Conservation (phyloP, 2,888 invertebrate species). For the Protophormia terraenovae region DNA sequence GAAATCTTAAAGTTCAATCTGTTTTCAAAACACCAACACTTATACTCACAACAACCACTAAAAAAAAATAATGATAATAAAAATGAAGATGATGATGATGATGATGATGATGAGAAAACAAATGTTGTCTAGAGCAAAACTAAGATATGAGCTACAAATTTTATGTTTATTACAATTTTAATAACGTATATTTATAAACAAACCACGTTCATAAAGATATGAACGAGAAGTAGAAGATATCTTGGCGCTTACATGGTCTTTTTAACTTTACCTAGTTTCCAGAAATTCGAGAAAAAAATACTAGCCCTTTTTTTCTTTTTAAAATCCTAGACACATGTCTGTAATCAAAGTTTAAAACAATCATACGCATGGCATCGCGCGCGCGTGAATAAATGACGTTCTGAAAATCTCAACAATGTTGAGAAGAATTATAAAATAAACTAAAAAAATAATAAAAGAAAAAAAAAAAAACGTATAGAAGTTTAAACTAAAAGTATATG, state of each 20-base stretch:
- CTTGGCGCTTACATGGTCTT: neutral
- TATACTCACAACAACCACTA: neutral
- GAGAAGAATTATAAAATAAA: too few species aligned
- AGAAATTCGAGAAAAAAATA: neutral
- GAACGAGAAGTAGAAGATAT: slow-evolving; percentile 5
- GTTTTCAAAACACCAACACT: neutral
- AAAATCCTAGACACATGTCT: slow-evolving; percentile 38
- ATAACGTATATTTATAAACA: slow-evolving; percentile 79
- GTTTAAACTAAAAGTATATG: neutral
- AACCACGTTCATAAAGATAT: slow-evolving; percentile 71
- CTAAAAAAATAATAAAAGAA: too few species aligned
- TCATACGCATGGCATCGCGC: slow-evolving; percentile 59
- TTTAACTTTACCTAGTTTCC: slow-evolving; percentile 21
- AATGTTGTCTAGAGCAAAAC: neutral
- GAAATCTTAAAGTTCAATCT: slow-evolving; percentile 36
- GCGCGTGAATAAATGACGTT: slow-evolving; percentile 33
- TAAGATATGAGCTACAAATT: slow-evolving; percentile 73
- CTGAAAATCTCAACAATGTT: neutral
- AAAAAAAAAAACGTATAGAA: too few species aligned
- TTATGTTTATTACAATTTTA: slow-evolving; percentile 79
- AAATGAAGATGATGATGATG: neutral
- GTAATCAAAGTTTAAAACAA: slow-evolving; percentile 40
- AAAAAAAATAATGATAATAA: slow-evolving; percentile 41
- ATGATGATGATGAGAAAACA: neutral
- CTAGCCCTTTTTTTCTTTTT: neutral